Percentiles rank a stretch among this genome's conserved stretches.
Evolutionary conservation across 1,140 invertebrate species (phyloP).

Genomic region (Cydia splendana): DNA sequence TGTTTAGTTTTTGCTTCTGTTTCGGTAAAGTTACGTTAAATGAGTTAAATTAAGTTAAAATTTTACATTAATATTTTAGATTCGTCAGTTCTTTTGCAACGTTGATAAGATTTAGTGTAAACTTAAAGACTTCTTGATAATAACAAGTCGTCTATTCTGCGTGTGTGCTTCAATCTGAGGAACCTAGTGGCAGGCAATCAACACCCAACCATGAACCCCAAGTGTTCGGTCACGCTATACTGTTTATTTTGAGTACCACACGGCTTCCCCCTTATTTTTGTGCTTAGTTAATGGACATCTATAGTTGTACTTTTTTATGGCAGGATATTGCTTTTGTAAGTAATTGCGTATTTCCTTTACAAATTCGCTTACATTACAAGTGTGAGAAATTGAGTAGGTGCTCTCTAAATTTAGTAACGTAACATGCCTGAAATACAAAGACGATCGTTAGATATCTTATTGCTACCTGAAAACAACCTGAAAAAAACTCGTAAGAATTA

Average conservation of each 20-base stretch:
- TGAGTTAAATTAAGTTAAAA: too few relatives aligned
- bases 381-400: too few relatives aligned
- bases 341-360: constrained; percentile 9
- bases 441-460: too few relatives aligned
- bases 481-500: too few relatives aligned
- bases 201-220: not conserved
- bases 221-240: constrained; percentile 12
- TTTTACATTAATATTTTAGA: too few relatives aligned
- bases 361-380: not conserved
- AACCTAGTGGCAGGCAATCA: not conserved
- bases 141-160: not conserved
- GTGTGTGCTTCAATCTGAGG: not conserved
- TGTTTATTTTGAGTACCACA: constrained; percentile 31
- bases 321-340: constrained; percentile 28
- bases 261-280: constrained; percentile 17
- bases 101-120: too few relatives aligned
- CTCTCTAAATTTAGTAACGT: not conserved
- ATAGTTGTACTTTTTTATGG: constrained; percentile 25
- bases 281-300: constrained; percentile 14
- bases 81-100: too few relatives aligned
- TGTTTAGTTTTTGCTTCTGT: too few relatives aligned
- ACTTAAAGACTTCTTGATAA: too few relatives aligned
- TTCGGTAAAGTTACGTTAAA: too few relatives aligned
- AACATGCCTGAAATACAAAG: not conserved
- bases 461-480: too few relatives aligned